A percentile compares a stretch with the other conserved stretches of the same genome.
phyloP scores from a whole-genome alignment of 2,797 vertebrate species.

The Amblyraja radiata region DNA sequence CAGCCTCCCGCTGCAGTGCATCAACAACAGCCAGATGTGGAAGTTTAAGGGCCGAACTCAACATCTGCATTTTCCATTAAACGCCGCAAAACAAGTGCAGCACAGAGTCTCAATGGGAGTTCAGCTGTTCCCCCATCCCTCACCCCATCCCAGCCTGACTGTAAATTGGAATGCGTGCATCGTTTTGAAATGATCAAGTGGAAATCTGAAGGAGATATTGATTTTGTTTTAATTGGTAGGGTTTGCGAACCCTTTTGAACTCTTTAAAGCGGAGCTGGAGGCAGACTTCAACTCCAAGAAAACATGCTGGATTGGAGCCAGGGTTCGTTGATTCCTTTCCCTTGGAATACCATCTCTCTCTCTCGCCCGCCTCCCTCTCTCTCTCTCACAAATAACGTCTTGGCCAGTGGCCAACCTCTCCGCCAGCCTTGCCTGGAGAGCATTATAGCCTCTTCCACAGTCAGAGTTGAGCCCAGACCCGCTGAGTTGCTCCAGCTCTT shows the following conservation, averaged over 20 bases:
- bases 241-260: constrained; percentile 33
- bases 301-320: constrained; percentile 6
- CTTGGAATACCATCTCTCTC: constrained; percentile 6
- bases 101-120: constrained; percentile 16
- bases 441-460: background rate
- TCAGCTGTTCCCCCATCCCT: constrained; percentile 23
- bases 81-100: constrained; percentile 20
- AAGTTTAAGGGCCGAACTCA: constrained; percentile 14
- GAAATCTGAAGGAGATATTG: constrained; percentile 33
- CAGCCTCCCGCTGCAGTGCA: background rate
- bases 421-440: background rate
- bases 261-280: constrained; percentile 29
- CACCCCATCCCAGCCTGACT: constrained; percentile 24
- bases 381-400: background rate
- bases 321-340: background rate
- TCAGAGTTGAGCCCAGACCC: background rate
- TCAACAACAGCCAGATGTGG: constrained; percentile 31
- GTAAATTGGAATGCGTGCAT: constrained; percentile 22
- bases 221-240: constrained; percentile 33
- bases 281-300: constrained; percentile 15
- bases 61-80: constrained; percentile 32
- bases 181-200: constrained; percentile 34
- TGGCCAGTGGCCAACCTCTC: background rate
- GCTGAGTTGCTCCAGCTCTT: no score
- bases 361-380: background rate